Percentiles rank a stretch among this genome's conserved stretches.
Conservation (phyloP, 1,140 invertebrate genomes). For the Drosophila ohnishii region DNA sequence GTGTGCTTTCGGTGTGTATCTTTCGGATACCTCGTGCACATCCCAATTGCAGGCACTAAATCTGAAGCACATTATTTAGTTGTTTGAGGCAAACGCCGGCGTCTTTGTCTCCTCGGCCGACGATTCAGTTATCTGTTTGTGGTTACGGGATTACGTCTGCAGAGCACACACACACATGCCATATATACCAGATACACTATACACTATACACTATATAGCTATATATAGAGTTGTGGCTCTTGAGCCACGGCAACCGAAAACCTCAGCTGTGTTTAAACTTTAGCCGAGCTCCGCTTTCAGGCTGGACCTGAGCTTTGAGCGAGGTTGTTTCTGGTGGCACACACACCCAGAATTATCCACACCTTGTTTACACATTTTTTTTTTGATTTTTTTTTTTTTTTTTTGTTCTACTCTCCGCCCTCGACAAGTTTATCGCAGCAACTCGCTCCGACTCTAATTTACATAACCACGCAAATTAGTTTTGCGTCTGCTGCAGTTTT, state of each 20-base stretch:
- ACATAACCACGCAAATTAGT: slow-evolving; percentile 81
- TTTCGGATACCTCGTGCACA: slow-evolving; percentile 23
- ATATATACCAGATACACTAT: slow-evolving; percentile 1
- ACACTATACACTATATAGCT: not conserved
- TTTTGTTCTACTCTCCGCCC: slow-evolving; percentile 37
- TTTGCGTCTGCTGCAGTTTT: slow-evolving; percentile 80
- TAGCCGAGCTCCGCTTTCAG: slow-evolving; percentile 19
- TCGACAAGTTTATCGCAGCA: slow-evolving; percentile 75
- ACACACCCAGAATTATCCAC: slow-evolving; percentile 18
- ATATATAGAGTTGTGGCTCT: slow-evolving; percentile 15
- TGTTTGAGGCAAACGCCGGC: slow-evolving; percentile 53
- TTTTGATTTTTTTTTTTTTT: slow-evolving; percentile 34
- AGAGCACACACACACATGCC: slow-evolving; percentile 33
- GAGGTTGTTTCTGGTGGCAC: slow-evolving; percentile 13
- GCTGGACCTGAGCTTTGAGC: slow-evolving; percentile 15
- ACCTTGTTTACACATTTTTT: slow-evolving; percentile 62
- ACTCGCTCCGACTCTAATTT: slow-evolving; percentile 75
- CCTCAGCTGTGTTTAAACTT: slow-evolving; percentile 41
- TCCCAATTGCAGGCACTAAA: slow-evolving; percentile 50
- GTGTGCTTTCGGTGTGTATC: slow-evolving; percentile 33
- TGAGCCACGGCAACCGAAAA: slow-evolving; percentile 27
- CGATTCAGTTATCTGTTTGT: slow-evolving; percentile 69
- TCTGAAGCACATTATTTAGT: slow-evolving; percentile 78
- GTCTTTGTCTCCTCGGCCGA: slow-evolving; percentile 57
- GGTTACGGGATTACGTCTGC: slow-evolving; percentile 67